phyloP scores from a whole-genome alignment of 1,140 invertebrate genomes.

The Diorhabda carinulata region DNA sequence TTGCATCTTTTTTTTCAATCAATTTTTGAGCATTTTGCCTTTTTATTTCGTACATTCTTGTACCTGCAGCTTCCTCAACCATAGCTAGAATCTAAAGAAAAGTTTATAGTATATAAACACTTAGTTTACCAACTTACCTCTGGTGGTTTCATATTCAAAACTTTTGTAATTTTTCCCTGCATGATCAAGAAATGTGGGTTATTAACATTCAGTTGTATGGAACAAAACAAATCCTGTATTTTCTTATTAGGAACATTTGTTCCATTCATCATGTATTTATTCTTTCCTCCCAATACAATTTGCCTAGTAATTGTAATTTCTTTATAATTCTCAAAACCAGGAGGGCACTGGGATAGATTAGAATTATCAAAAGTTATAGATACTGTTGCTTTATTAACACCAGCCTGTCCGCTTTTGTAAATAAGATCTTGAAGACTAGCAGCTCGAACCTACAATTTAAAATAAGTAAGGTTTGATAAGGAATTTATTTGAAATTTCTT shows the following conservation, averaged over 20 bases:
- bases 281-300: slow-evolving; percentile 75
- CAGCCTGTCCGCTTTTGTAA: slow-evolving; percentile 96
- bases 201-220: slow-evolving; percentile 96
- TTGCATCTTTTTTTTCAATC: slow-evolving; percentile 92
- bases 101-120: slow-evolving; percentile 6
- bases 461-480: slow-evolving; percentile 11
- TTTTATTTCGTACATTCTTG: slow-evolving; percentile 94
- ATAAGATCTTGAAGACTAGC: slow-evolving; percentile 89
- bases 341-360: slow-evolving; percentile 77
- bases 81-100: slow-evolving; percentile 82
- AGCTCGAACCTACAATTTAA: slow-evolving; percentile 73
- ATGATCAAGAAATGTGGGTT: slow-evolving; percentile 99
- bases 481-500: slow-evolving; percentile 44
- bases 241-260: slow-evolving; percentile 82
- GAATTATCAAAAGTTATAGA: slow-evolving; percentile 94
- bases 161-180: slow-evolving; percentile 99
- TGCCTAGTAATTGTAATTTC: slow-evolving; percentile 94
- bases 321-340: slow-evolving; percentile 88
- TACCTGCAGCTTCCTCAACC: slow-evolving; percentile 99
- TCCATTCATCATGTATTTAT: slow-evolving; percentile 95
- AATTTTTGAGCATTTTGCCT: slow-evolving; percentile 82
- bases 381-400: slow-evolving; percentile 93
- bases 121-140: slow-evolving; percentile 64
- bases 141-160: slow-evolving; percentile 97
- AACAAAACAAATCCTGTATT: slow-evolving; percentile 92